Conservation (phyloP, 2,113 vertebrate species). For the Pitta sordida region DNA sequence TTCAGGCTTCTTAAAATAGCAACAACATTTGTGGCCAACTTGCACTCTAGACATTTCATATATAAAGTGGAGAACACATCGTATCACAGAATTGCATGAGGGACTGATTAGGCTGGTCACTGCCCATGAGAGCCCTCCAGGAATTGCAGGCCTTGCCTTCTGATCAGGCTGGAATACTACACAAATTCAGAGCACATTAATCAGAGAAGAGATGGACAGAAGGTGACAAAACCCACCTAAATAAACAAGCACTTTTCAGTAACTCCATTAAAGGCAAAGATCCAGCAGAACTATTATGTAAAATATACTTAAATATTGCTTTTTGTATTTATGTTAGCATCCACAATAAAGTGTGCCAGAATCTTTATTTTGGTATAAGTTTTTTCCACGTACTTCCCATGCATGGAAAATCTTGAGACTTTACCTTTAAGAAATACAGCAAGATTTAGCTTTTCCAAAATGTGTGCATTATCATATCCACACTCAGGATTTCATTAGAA, state of each 20-base stretch:
- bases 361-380: not conserved
- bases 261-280: not conserved
- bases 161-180: not conserved
- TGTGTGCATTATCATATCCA: fast-evolving
- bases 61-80: not conserved
- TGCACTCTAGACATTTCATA: not conserved
- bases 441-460: not conserved
- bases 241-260: not conserved
- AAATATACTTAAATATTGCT: not conserved
- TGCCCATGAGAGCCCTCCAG: not conserved
- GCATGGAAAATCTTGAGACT: not conserved
- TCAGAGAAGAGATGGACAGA: not conserved
- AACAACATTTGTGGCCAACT: not conserved
- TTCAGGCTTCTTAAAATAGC: not conserved
- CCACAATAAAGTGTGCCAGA: not conserved
- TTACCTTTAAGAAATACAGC: not conserved
- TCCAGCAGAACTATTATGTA: not conserved
- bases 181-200: not conserved
- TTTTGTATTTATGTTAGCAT: fast-evolving
- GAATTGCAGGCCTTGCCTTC: not conserved
- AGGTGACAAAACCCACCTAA: not conserved
- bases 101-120: not conserved
- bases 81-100: not conserved
- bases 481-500: not conserved
- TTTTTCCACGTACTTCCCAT: not conserved